These are phyloP conservation scores for Dicerorhinus sumatrensis DNA, from an alignment of 2,113 vertebrate species.

Conservation along the genomic window DNA sequence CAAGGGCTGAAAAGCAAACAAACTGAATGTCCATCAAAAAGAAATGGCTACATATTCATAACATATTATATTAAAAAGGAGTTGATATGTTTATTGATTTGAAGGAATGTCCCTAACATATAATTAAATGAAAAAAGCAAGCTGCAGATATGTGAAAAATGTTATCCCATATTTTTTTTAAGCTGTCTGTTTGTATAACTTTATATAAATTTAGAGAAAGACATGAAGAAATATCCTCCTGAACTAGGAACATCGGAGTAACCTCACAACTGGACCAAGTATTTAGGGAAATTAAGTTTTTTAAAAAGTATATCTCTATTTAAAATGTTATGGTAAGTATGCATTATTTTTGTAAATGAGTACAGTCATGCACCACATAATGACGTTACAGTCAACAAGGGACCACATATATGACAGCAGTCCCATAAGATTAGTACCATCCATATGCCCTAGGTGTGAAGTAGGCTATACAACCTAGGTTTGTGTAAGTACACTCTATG, in stretches of 20 bases:
- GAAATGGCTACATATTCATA: background rate
- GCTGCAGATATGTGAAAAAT: background rate
- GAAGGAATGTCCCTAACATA: background rate
- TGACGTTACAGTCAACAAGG: too few relatives aligned
- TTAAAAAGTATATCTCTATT: background rate
- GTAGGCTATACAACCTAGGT: too few relatives aligned
- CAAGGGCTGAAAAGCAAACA: background rate
- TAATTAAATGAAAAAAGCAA: background rate
- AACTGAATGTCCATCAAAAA: background rate
- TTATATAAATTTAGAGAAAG: background rate
- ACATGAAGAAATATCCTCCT: background rate
- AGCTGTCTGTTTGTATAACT: background rate
- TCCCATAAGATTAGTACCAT: too few relatives aligned
- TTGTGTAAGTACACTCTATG: too few relatives aligned
- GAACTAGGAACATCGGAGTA: background rate
- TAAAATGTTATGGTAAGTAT: background rate
- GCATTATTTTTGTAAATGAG: background rate
- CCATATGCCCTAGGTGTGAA: too few relatives aligned
- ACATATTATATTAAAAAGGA: background rate
- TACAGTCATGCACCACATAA: background rate
- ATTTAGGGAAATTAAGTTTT: background rate
- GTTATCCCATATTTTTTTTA: background rate
- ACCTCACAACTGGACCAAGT: background rate
- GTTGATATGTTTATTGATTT: background rate
- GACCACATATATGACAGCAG: too few relatives aligned